These are phyloP conservation scores for Eira barbara DNA, from an alignment of 2,113 vertebrate genomes.

Conservation along the genomic window DNA sequence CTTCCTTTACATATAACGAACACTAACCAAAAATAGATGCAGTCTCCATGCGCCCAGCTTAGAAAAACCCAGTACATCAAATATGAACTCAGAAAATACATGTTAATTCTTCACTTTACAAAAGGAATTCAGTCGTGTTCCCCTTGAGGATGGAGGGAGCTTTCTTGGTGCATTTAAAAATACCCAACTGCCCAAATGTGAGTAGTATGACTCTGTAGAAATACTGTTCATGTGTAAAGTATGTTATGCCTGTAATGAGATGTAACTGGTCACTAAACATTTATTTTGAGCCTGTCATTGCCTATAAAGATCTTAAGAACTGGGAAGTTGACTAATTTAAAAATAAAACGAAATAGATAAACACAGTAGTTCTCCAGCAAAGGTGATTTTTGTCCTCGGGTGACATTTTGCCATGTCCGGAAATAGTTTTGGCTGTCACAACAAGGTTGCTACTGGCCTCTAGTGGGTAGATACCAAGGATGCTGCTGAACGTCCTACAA, in stretches of 20 bases:
- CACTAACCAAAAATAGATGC: not conserved
- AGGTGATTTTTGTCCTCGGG: not conserved
- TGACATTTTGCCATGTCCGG: not conserved
- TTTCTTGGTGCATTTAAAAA: not conserved
- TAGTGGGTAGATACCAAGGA: not conserved
- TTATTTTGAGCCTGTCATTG: not conserved
- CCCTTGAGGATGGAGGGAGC: not conserved
- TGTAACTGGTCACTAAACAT: not conserved
- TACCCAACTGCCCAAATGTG: not conserved
- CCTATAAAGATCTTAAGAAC: not conserved
- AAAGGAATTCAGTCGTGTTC: not conserved
- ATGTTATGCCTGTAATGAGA: not conserved
- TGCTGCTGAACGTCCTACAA: not conserved
- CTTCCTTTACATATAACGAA: conserved; percentile 3
- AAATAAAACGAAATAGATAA: not conserved
- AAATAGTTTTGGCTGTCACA: not conserved
- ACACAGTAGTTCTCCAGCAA: not conserved
- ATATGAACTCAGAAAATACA: not conserved
- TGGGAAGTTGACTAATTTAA: not conserved
- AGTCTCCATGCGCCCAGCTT: not conserved
- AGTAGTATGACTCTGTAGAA: not conserved
- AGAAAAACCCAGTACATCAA: not conserved
- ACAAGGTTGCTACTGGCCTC: not conserved
- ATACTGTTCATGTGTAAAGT: not conserved
- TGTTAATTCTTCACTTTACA: not conserved